Evolutionary conservation across 2,888 invertebrate species (phyloP).

Genomic region (Thelaira solivaga): DNA sequence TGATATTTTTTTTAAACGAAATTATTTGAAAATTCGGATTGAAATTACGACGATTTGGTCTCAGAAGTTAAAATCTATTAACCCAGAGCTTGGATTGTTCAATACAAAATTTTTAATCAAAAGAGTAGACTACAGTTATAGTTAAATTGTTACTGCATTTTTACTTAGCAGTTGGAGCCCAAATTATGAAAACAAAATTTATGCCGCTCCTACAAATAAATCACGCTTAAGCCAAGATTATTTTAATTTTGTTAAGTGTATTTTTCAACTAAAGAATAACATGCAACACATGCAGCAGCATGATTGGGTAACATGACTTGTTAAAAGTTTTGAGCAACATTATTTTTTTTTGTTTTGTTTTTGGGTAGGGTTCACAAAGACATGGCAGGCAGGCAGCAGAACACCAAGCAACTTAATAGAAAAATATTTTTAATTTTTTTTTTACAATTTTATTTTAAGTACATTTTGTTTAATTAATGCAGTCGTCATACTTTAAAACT

Average conservation of each 20-base stretch:
- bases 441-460: not conserved
- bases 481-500: not conserved
- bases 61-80: too few species aligned
- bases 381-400: not conserved
- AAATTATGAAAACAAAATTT: too few species aligned
- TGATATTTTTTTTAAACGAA: too few species aligned
- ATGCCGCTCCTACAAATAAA: slow-evolving; percentile 23
- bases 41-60: too few species aligned
- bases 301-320: slow-evolving; percentile 39
- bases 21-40: too few species aligned
- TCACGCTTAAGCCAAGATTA: not conserved
- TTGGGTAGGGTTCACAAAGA: slow-evolving; percentile 40
- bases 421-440: slow-evolving; percentile 2
- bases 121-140: too few species aligned
- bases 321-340: slow-evolving; percentile 27
- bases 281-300: slow-evolving; percentile 28
- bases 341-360: too few species aligned
- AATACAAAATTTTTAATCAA: too few species aligned
- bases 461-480: slow-evolving; percentile 34
- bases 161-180: too few species aligned
- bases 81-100: too few species aligned
- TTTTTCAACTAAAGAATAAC: not conserved
- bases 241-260: slow-evolving; percentile 29
- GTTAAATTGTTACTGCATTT: too few species aligned
- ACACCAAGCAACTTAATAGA: not conserved